Percentiles rank a stretch among this genome's conserved stretches.
Evolutionary conservation across 2,888 invertebrate genomes (phyloP).

Genomic region (Drosophila neonasuta): DNA sequence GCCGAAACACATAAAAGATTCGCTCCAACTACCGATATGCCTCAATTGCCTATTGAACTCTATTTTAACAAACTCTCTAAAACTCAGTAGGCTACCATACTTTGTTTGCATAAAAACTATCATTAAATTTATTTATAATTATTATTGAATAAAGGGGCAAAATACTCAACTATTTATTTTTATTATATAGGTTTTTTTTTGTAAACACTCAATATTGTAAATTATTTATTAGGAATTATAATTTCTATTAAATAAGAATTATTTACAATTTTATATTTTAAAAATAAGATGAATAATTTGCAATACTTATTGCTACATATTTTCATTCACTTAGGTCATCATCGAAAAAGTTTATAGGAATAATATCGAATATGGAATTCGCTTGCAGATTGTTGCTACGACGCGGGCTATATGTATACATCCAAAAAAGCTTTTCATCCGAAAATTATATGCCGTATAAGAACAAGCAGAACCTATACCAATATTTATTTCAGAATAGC

Average conservation of each 20-base stretch:
- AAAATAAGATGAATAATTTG: not conserved
- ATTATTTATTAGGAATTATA: no score
- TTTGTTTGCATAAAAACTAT: not conserved
- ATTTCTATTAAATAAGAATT: not conserved
- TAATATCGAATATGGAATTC: not conserved
- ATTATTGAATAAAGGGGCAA: conserved; percentile 4
- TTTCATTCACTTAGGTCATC: not conserved
- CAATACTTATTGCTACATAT: no score
- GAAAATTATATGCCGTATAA: not conserved
- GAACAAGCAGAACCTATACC: conserved; percentile 10
- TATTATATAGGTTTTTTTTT: not conserved
- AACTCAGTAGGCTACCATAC: not conserved
- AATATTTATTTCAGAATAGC: conserved; percentile 7
- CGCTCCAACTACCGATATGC: conserved; percentile 16
- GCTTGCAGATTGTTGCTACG: not conserved
- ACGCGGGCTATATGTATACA: not conserved
- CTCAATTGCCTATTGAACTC: conserved; percentile 31
- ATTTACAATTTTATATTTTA: not conserved
- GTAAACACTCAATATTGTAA: not conserved
- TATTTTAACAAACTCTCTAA: conserved; percentile 25
- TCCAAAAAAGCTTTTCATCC: not conserved
- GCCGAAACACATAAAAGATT: conserved; percentile 3
- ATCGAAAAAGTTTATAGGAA: not conserved
- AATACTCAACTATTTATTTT: not conserved
- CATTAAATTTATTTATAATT: not conserved